Evolutionary conservation across 2,113 vertebrate genomes (phyloP).

Genomic region (Madoqua kirkii): DNA sequence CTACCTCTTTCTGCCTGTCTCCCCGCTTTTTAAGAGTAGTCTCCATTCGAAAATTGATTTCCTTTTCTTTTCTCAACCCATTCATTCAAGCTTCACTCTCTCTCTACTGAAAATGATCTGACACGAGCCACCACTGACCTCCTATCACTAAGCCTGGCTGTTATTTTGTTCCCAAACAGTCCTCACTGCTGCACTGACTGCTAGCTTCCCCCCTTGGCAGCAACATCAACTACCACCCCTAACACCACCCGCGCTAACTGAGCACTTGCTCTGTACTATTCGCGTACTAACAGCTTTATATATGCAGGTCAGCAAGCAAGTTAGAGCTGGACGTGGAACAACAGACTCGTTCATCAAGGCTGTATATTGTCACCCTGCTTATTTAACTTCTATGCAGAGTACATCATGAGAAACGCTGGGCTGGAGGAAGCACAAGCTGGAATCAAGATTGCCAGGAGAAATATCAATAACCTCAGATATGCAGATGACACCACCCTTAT

Average conservation of each 20-base stretch:
- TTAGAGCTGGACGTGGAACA: too few relatives aligned
- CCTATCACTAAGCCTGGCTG: neutral
- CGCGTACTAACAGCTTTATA: neutral
- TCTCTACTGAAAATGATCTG: neutral
- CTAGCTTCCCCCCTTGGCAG: neutral
- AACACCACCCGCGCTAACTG: neutral
- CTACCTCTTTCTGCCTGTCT: neutral
- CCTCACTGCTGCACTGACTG: neutral
- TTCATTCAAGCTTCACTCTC: neutral
- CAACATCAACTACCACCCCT: neutral
- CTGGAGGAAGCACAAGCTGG: too few relatives aligned
- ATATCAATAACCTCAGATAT: too few relatives aligned
- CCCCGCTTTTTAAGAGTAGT: neutral
- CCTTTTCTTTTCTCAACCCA: neutral
- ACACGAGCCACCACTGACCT: neutral
- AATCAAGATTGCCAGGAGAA: too few relatives aligned
- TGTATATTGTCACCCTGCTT: too few relatives aligned
- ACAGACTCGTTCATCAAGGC: too few relatives aligned
- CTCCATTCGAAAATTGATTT: neutral
- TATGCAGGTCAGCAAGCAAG: too few relatives aligned
- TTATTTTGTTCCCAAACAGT: neutral
- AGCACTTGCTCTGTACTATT: neutral
- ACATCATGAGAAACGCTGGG: too few relatives aligned
- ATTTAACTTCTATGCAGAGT: too few relatives aligned
- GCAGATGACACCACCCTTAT: too few relatives aligned